Base-by-base conservation (phyloP, 2,888 invertebrate species). In the Brachyopa scutellaris region DNA sequence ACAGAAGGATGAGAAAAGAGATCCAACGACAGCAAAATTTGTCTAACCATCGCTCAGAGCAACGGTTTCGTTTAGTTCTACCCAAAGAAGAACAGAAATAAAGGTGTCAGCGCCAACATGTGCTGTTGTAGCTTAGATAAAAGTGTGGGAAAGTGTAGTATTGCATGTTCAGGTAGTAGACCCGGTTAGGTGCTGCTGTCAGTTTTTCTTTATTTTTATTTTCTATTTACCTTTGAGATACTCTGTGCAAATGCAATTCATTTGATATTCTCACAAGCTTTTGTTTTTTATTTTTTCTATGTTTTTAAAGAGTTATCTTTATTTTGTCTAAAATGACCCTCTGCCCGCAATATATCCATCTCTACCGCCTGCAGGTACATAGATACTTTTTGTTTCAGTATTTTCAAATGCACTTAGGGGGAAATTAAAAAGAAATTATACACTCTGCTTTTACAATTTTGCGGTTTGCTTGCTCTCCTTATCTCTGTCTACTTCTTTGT, bases 361-460 rank as follows among this genome's bases (percentile, higher is more conserved):
- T 36, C 57, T 57, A 55, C 51, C 59, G 82, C 66, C 77, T 70
- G 82, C 77, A 82, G 82, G 61, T 72, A 49, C 61, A 77, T 66
- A 61, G 70, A 72, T 66, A 61, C 31, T 79, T 67, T 64, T 69
- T 72, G 70, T 61, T 77, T 82, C 47, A 51, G 70, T 61, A 55
- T 70, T 87, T 88, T 86, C 84, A 88, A 87, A 88, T 85, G 86
- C 87, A 88, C 88, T 87, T 88, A 87, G 88, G 87, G 86, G 85
- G 87, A 80, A 88, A 89, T 88, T 87, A 88, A 88, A 88, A 88
- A 86, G 86, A 88, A 88, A 88, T 88, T 88, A 88, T 87, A 89
- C 87, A 89, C 88, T 88, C 89, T 88, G 88, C 86, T 86, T 85
- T 80, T 70, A 82, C 82, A 82, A 84, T 85, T 84, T 85, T 86